Evolutionary conservation across 1,140 invertebrate species (phyloP).

Genomic region (Leptinotarsa texana): DNA sequence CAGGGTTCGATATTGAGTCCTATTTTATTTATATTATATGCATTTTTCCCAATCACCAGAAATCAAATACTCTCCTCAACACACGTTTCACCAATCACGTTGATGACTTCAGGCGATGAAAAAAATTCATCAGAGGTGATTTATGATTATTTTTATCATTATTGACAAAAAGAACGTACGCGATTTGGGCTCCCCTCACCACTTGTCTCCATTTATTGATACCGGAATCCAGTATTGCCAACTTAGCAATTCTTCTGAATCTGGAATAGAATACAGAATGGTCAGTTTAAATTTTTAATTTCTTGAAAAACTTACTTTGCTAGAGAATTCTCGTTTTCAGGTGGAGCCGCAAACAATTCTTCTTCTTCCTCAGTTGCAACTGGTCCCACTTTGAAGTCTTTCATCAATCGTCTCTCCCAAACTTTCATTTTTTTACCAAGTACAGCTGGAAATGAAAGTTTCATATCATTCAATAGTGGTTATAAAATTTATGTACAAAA

Average conservation of each 20-base stretch:
- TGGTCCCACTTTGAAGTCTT: constrained; percentile 82
- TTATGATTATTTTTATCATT: no score
- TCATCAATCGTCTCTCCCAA: constrained; percentile 82
- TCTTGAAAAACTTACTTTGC: constrained; percentile 54
- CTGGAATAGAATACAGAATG: constrained; percentile 32
- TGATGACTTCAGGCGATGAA: no score
- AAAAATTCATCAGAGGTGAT: no score
- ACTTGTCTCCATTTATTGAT: constrained; percentile 74
- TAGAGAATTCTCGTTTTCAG: constrained; percentile 66
- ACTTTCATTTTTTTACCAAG: constrained; percentile 76
- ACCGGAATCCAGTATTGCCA: constrained; percentile 68
- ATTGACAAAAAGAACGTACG: constrained; percentile 56
- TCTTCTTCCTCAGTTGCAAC: constrained; percentile 63
- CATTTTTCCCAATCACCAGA: no score
- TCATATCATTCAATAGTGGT: neutral
- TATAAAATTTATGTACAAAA: no score
- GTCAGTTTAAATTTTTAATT: neutral
- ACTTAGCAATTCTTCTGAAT: constrained; percentile 73
- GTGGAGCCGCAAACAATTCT: constrained; percentile 56
- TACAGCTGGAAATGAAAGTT: constrained; percentile 57
- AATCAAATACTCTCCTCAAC: no score
- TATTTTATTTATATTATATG: no score
- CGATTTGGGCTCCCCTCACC: constrained; percentile 61
- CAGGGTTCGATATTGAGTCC: no score
- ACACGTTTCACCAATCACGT: no score